phyloP scores from a whole-genome alignment of 1,140 invertebrate genomes.

The Solenopsis invicta region DNA sequence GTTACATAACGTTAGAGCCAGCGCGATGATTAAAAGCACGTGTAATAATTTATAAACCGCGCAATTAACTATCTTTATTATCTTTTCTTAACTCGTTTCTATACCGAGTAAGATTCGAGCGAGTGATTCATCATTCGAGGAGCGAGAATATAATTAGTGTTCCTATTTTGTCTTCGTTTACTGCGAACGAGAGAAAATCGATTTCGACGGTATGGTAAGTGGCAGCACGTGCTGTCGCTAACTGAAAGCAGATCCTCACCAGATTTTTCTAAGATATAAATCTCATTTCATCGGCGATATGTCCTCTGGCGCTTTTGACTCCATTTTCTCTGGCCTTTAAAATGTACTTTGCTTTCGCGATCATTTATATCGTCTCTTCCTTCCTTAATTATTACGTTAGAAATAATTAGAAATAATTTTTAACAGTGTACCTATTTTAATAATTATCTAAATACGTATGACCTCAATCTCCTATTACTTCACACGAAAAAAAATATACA shows the following conservation, averaged over 20 bases:
- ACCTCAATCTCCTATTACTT: not conserved
- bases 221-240: conserved; percentile 39
- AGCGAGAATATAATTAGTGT: conserved; percentile 32
- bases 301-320: not conserved
- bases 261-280: conserved; percentile 34
- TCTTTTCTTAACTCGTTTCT: not conserved
- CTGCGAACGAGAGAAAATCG: conserved; percentile 12
- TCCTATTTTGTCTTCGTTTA: conserved; percentile 50
- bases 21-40: not conserved
- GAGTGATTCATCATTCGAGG: conserved; percentile 10
- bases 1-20: conserved; percentile 1
- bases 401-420: not conserved
- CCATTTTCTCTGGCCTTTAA: not conserved
- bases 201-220: conserved; percentile 4
- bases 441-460: not conserved
- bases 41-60: conserved; percentile 38
- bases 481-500: not conserved
- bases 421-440: not conserved
- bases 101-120: not conserved
- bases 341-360: not conserved
- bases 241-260: conserved; percentile 56
- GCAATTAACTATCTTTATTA: conserved; percentile 35
- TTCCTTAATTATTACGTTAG: not conserved
- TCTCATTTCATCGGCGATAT: not conserved
- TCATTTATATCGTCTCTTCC: not conserved